Conservation (phyloP, 1,140 invertebrate genomes). For the Trypoxylus dichotomus region DNA sequence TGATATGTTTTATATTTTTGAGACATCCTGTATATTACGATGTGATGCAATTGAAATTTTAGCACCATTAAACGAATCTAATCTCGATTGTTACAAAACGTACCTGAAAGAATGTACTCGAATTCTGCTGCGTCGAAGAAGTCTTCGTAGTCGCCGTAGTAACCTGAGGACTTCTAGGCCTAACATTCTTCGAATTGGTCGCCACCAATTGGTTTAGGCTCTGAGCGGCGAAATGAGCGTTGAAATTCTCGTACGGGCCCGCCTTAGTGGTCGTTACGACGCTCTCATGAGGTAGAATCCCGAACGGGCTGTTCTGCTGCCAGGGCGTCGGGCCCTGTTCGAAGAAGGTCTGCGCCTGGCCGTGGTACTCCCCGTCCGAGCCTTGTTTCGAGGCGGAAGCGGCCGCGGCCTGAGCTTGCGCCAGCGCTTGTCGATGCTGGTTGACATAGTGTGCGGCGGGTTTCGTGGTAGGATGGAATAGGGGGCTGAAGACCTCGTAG, state of each 20-base stretch:
- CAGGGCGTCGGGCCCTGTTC: slow-evolving; percentile 56
- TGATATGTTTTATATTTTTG: too few species aligned
- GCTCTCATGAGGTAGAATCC: slow-evolving; percentile 76
- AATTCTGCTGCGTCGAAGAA: slow-evolving; percentile 58
- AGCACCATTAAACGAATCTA: too few species aligned
- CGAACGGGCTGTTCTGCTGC: slow-evolving; percentile 74
- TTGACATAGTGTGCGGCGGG: slow-evolving; percentile 62
- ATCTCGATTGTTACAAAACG: neutral
- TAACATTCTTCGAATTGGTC: slow-evolving; percentile 55
- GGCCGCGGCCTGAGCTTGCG: slow-evolving; percentile 53
- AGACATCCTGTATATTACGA: too few species aligned
- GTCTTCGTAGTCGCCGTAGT: slow-evolving; percentile 59
- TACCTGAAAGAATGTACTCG: slow-evolving; percentile 62
- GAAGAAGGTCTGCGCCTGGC: slow-evolving; percentile 46
- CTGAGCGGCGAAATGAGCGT: slow-evolving; percentile 68
- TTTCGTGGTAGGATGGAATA: slow-evolving; percentile 71
- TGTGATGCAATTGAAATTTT: too few species aligned
- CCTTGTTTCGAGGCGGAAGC: slow-evolving; percentile 60
- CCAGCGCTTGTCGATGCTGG: slow-evolving; percentile 53
- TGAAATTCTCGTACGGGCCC: slow-evolving; percentile 67
- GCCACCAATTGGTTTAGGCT: slow-evolving; percentile 62
- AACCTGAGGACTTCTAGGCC: slow-evolving; percentile 60
- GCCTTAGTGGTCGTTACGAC: slow-evolving; percentile 66
- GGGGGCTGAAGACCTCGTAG: slow-evolving; percentile 72
- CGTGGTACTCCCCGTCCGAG: slow-evolving; percentile 58